Evolutionary conservation across 2,888 invertebrate species (phyloP).

Genomic region (Strigamia transsilvanica): DNA sequence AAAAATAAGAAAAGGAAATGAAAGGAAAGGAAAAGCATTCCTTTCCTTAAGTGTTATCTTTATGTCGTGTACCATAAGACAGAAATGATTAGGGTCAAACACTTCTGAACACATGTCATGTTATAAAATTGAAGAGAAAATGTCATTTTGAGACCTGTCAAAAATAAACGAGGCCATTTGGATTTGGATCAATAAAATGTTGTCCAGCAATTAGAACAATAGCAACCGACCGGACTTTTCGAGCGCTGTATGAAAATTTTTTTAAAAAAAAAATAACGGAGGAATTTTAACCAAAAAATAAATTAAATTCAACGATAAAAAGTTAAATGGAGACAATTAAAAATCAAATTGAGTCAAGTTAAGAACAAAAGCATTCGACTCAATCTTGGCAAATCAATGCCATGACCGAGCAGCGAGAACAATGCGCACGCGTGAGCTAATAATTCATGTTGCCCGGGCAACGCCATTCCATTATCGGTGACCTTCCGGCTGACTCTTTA

Average conservation of each 20-base stretch:
- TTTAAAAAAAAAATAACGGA: not conserved
- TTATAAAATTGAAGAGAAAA: slow-evolving; percentile 43
- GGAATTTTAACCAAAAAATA: too few species aligned
- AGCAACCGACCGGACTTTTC: not conserved
- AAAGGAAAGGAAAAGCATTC: not conserved
- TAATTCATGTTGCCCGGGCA: slow-evolving; percentile 49
- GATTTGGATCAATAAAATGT: slow-evolving; percentile 43
- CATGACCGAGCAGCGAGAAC: slow-evolving; percentile 46
- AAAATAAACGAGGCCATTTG: slow-evolving; percentile 41
- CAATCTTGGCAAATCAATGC: slow-evolving; percentile 49
- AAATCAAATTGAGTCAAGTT: slow-evolving; percentile 1
- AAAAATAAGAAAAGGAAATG: not conserved
- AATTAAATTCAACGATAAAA: not conserved
- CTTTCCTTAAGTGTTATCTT: not conserved
- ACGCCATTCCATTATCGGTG: slow-evolving; percentile 49
- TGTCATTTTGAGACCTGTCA: slow-evolving; percentile 41
- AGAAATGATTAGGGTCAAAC: slow-evolving; percentile 39
- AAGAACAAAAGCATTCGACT: slow-evolving; percentile 44
- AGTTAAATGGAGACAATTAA: not conserved
- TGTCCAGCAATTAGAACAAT: slow-evolving; percentile 40
- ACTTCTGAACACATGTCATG: slow-evolving; percentile 35
- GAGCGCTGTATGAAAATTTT: not conserved
- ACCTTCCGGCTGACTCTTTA: slow-evolving; percentile 49
- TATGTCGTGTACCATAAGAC: slow-evolving; percentile 18
- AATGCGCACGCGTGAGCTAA: slow-evolving; percentile 49